These are phyloP conservation scores for Xenus cinereus DNA, from an alignment of 2,113 vertebrate genomes.

Conservation along the genomic window DNA sequence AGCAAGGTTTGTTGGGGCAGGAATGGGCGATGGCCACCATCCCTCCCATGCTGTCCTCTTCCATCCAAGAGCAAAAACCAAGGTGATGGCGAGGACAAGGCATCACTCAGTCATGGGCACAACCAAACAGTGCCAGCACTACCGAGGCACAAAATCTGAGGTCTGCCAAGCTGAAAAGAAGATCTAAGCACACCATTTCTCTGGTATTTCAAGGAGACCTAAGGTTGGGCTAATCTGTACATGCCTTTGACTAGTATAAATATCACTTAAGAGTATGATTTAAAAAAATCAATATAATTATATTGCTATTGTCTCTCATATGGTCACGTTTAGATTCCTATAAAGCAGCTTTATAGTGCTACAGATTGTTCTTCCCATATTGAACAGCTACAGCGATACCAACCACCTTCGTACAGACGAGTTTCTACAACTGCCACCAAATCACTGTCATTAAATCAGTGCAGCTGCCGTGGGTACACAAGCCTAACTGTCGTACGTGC, in stretches of 20 bases:
- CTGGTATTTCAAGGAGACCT: not conserved
- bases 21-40: not conserved
- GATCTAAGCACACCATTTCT: not conserved
- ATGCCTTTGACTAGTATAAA: not conserved
- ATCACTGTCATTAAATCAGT: not conserved
- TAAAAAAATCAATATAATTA: not conserved
- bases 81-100: fast-evolving
- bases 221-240: not conserved
- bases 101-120: not conserved
- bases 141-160: not conserved
- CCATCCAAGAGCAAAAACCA: not conserved
- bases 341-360: not conserved
- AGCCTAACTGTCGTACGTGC: not conserved
- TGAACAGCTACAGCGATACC: not conserved
- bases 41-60: not conserved
- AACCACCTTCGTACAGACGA: not conserved
- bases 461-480: not conserved
- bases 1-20: not conserved
- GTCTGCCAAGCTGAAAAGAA: not conserved
- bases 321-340: not conserved
- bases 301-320: not conserved
- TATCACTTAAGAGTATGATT: not conserved
- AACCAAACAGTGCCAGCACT: not conserved
- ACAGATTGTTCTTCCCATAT: not conserved
- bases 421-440: not conserved